phyloP scores from a whole-genome alignment of 2,113 vertebrate species.

The Pitta sordida region DNA sequence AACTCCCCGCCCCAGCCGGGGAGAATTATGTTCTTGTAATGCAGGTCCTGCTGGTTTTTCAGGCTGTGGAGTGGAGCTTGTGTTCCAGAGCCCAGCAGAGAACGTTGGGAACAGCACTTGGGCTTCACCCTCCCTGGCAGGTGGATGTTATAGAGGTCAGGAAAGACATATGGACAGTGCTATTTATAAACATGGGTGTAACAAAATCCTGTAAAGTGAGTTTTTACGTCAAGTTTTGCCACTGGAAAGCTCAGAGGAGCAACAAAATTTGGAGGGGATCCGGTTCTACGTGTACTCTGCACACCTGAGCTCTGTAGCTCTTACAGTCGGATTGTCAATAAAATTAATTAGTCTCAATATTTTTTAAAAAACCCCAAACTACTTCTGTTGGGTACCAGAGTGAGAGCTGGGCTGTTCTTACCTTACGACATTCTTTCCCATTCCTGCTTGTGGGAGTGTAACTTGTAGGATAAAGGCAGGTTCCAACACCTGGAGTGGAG shows the following conservation, averaged over 20 bases:
- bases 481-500: background rate
- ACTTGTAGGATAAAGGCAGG: background rate
- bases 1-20: background rate
- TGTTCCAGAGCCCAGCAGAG: background rate
- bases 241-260: background rate
- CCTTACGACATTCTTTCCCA: too few relatives aligned
- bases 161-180: background rate
- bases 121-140: background rate
- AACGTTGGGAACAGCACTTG: background rate
- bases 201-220: background rate
- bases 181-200: background rate
- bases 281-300: background rate
- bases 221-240: background rate
- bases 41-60: background rate
- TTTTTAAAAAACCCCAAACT: background rate
- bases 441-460: background rate
- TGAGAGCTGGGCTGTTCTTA: background rate
- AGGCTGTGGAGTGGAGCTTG: background rate
- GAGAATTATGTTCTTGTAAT: background rate
- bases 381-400: background rate
- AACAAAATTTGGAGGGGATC: background rate
- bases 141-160: background rate
- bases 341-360: background rate
- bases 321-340: background rate
- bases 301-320: background rate